These are phyloP conservation scores for Poeciliopsis occidentalis DNA, from an alignment of 2,113 vertebrate species.

Conservation along the genomic window DNA sequence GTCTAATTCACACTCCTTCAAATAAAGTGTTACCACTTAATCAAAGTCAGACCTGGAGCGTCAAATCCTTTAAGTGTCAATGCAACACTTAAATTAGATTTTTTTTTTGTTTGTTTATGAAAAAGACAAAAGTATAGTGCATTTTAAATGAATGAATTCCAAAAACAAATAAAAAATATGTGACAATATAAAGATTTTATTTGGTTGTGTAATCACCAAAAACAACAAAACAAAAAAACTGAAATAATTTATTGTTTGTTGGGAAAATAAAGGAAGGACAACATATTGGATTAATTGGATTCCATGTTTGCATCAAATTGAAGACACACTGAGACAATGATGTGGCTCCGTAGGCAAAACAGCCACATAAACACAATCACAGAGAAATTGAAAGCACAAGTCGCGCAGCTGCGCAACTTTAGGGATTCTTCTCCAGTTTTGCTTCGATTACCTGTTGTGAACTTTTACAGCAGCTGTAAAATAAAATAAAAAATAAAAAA, in stretches of 20 bases:
- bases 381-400: constrained; percentile 9
- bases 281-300: not conserved
- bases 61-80: not conserved
- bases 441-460: constrained; percentile 25
- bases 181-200: too few species aligned
- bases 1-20: too few species aligned
- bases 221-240: not conserved
- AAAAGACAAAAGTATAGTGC: too few species aligned
- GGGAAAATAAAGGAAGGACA: not conserved
- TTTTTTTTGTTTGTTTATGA: too few species aligned
- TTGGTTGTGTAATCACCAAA: not conserved
- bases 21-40: not conserved
- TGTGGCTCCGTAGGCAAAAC: not conserved
- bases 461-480: constrained; percentile 47
- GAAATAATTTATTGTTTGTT: not conserved
- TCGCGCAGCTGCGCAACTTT: not conserved
- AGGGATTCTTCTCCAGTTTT: constrained; percentile 1
- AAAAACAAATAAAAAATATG: too few species aligned
- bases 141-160: too few species aligned
- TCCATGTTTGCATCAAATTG: not conserved
- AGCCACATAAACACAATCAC: constrained; percentile 16
- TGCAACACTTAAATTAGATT: not conserved
- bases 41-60: not conserved
- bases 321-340: not conserved
- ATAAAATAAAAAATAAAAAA: constrained; percentile 3